Base-by-base conservation (phyloP, 2,113 vertebrate genomes). In the Phalacrocorax brasilianus region DNA sequence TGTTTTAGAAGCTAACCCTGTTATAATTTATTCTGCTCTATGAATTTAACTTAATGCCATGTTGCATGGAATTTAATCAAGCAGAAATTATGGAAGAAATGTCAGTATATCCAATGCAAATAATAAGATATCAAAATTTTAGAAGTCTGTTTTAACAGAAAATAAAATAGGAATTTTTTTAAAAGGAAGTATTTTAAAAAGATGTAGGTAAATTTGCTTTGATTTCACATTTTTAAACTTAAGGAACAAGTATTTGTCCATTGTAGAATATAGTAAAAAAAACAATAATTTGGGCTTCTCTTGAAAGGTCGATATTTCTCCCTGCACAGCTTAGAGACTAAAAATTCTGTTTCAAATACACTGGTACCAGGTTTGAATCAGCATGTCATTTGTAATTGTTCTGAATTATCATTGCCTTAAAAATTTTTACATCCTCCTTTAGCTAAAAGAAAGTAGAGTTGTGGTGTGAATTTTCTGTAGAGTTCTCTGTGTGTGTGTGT, bases 21-120 rank as follows among this genome's bases (percentile, higher is more conserved):
- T 96, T 97, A 97, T 94, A 97, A 97, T 95, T 97, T 96, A 96
- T 97, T 96, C 97, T 95, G 91, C 89, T 97, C 87, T 93, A 97
- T 92, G 97, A 97, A 96, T 96, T 94, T 96, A 96, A 94, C 95
- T 97, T 95, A 97, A 96, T 97, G 93, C 94, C 94, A 96, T 95
- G 96, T 95, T 95, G 91, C 91, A 42, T 91, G 88, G 94, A 97
- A 96, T 95, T 95, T 97, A 97, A 95, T 93, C 95, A 97, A 89
- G 91, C 90, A 95, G 89, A 97, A 93, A 91, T 95, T 95, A 89
- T 88, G 74, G 91, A 89, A 94, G 87, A 94, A 95, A 91, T 96
- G 74, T 66, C 93, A 94, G 77, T 95, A 79, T 95, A 95, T 72
- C 85, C 50, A 81, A 73, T 71, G 45, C 45, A 91, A 78, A 92